Base-by-base conservation (phyloP, 2,888 invertebrate species). In the Gymnosoma rotundatum region DNA sequence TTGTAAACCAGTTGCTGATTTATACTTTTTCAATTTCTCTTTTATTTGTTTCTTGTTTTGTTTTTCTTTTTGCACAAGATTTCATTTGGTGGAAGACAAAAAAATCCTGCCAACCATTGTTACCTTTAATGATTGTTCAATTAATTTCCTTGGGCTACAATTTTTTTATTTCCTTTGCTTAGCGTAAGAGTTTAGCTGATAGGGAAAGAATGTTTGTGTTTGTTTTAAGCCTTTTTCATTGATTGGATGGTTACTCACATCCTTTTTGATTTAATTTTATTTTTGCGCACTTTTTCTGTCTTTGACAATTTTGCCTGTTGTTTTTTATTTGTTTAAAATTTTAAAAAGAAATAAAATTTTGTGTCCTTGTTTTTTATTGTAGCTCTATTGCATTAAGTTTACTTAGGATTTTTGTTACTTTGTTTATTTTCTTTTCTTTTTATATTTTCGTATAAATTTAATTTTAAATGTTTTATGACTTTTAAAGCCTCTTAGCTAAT, bases 1-100 rank as follows among this genome's bases (percentile, higher is more conserved):
- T 48, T 48, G 12, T 48, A 32, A n/a, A 64, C 64, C 48, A 64
- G 64, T 64, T 64, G 64, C 64, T 64, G 64, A n/a, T 64, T 64
- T 63, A 42, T 45, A n/a, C 5, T 12, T 7, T 32, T 58, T 36
- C 36, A 42, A 38, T 61, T 61, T 48, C 45, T 21, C 63, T 42
- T 42, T 32, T 32, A 32, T 32, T 32, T 32, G 32, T 32, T 32
- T 42, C 42, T 42, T 10, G 4, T 42, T 42, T 42, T 42, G n/a
- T 2, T 42, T 42, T 42, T 42, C 12, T 42, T 42, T 42, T 8
- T 42, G 42, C 12, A 1, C 12, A 6, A 42, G 42, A 42, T 12
- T 42, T 42, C 4, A 42, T 42, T 42, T 42, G 4, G 42, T 42
- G 10, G 8, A 32, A 8, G 32, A 42, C n/a, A 42, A 42, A 42